Evolutionary conservation across 2,888 invertebrate genomes (phyloP).

Genomic region (Oxyscelio sp.): DNA sequence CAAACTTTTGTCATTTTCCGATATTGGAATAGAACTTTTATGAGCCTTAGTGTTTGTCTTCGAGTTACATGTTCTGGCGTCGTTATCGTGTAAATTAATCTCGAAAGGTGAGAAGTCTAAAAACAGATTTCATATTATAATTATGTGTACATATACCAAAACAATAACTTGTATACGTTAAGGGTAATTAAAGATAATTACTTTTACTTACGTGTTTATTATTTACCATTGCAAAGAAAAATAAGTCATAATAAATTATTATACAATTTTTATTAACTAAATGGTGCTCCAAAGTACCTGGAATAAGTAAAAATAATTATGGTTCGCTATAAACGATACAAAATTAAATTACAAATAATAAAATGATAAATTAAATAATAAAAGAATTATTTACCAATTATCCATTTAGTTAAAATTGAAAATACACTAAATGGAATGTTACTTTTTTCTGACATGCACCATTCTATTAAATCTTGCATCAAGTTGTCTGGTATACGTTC

Average conservation of each 20-base stretch:
- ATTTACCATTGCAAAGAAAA: constrained; percentile 82
- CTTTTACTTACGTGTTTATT: constrained; percentile 80
- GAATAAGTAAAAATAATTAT: constrained; percentile 43
- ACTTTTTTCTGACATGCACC: constrained; percentile 76
- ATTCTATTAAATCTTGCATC: constrained; percentile 79
- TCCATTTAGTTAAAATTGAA: constrained; percentile 10
- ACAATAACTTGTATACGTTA: constrained; percentile 11
- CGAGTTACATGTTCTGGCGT: constrained; percentile 87
- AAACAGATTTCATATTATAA: constrained; percentile 14
- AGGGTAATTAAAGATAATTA: constrained; percentile 7
- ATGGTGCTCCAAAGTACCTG: constrained; percentile 83
- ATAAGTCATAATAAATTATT: constrained; percentile 83
- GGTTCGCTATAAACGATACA: not conserved
- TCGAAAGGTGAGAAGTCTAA: constrained; percentile 82
- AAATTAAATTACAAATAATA: not conserved
- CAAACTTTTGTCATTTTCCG: constrained; percentile 72
- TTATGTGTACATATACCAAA: too few relatives aligned
- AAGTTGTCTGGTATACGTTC: constrained; percentile 73
- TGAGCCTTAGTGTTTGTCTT: constrained; percentile 82
- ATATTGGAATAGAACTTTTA: constrained; percentile 76
- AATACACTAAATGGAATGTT: not conserved
- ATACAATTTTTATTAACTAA: constrained; percentile 81
- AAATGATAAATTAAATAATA: constrained; percentile 4
- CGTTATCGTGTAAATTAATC: constrained; percentile 83
- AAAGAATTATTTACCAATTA: not conserved